These are phyloP conservation scores for Orcinus orca DNA, from an alignment of 2,113 vertebrate genomes.

Conservation along the genomic window DNA sequence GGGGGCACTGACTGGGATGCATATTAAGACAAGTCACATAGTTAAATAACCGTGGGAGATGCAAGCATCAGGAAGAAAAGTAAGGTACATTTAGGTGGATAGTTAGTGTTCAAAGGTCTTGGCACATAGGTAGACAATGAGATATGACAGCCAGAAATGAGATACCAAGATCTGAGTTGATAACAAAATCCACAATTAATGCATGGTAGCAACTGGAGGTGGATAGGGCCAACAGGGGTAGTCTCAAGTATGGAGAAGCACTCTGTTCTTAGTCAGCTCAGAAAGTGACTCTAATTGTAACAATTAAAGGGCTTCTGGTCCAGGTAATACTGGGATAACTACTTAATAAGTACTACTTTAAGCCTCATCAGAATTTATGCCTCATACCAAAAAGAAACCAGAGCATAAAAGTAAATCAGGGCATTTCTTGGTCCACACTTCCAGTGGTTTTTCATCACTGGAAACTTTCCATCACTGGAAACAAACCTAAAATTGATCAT, in stretches of 20 bases:
- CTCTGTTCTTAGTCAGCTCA: not conserved
- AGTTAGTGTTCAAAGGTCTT: not conserved
- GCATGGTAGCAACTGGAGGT: not conserved
- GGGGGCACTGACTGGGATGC: not conserved
- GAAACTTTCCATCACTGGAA: not conserved
- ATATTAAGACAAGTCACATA: not conserved
- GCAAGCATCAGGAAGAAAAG: not conserved
- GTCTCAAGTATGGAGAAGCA: not conserved
- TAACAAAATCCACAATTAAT: not conserved
- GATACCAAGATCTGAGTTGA: not conserved
- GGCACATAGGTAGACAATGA: not conserved
- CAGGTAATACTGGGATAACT: not conserved
- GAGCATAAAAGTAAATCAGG: not conserved
- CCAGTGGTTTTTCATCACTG: not conserved
- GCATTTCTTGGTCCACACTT: not conserved
- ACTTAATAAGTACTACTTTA: not conserved
- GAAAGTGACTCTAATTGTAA: not conserved
- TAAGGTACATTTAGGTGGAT: not conserved
- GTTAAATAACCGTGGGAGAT: not conserved
- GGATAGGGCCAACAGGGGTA: not conserved
- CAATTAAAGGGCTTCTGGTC: not conserved
- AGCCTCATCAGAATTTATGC: not conserved
- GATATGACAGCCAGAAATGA: not conserved
- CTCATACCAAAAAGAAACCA: not conserved
- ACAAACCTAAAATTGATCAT: not conserved